Conservation (phyloP, 35 echinoderm and acorn worm species). For the Ophiothrix spiculata region DNA sequence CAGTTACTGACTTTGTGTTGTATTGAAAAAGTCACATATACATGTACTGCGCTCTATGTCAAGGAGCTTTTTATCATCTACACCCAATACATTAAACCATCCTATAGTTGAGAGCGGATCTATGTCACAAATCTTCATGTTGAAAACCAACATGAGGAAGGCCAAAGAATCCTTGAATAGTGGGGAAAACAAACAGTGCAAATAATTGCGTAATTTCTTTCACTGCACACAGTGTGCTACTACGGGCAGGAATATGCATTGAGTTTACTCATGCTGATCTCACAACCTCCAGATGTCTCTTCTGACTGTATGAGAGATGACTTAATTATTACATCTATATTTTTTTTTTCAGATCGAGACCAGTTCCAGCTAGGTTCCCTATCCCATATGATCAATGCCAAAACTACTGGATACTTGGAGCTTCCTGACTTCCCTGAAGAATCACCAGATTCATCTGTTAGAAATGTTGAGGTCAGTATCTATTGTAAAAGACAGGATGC, state of each 20-base stretch:
- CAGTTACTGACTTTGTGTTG: background rate
- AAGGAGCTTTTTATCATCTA: background rate
- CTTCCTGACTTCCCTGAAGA: conserved; percentile 89
- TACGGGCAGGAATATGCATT: background rate
- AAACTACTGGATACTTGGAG: conserved; percentile 83
- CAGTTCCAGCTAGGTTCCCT: conserved; percentile 92
- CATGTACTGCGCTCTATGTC: background rate
- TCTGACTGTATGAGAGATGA: background rate
- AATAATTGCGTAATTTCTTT: too few species aligned
- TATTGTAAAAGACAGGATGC: background rate
- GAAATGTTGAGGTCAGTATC: conserved; percentile 77
- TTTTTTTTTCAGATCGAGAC: conserved; percentile 55
- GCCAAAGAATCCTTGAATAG: too few species aligned
- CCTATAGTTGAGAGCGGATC: too few species aligned
- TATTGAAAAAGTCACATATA: background rate
- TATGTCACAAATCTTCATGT: too few species aligned
- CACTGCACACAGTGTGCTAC: background rate
- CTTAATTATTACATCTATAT: background rate
- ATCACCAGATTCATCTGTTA: conserved; percentile 65
- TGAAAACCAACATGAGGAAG: too few species aligned
- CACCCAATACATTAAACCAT: too few species aligned
- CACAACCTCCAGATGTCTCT: background rate
- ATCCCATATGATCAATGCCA: conserved; percentile 89
- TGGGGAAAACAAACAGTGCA: too few species aligned
- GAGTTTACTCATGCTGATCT: background rate